Evolutionary conservation across 1,140 invertebrate genomes (phyloP).

Genomic region (Trypoxylus dichotomus): DNA sequence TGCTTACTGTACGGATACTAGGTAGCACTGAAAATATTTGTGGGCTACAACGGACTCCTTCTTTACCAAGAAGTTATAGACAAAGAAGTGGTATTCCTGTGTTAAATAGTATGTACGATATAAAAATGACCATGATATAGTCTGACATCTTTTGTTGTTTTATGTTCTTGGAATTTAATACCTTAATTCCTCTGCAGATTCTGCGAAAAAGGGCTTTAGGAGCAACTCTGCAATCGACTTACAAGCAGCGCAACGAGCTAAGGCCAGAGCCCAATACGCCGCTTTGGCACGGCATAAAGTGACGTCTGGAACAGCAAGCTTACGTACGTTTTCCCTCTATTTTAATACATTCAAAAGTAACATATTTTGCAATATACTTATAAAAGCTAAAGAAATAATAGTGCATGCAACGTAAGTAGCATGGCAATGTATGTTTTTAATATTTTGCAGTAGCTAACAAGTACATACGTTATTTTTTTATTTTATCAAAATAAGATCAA

Average conservation of each 20-base stretch:
- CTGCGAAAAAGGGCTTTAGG: conserved; percentile 58
- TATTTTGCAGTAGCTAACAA: neutral
- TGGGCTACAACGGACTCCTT: conserved; percentile 61
- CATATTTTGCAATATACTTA: neutral
- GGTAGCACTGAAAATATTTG: conserved; percentile 64
- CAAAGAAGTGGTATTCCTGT: conserved; percentile 64
- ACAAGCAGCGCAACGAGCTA: conserved; percentile 82
- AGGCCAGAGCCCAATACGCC: conserved; percentile 77
- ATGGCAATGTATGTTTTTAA: neutral
- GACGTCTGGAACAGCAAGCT: conserved; percentile 68
- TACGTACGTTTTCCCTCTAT: conserved; percentile 66
- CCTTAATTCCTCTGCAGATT: conserved; percentile 33
- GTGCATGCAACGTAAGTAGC: neutral
- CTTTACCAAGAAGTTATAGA: conserved; percentile 61
- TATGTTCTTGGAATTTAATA: neutral
- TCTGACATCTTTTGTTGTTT: neutral
- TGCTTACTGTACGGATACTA: conserved; percentile 41
- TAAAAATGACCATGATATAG: neutral
- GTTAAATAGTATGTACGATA: conserved; percentile 51
- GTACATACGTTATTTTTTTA: neutral
- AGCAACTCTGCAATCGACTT: conserved; percentile 94
- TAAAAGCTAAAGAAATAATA: neutral
- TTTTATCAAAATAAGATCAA: neutral
- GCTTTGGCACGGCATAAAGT: conserved; percentile 74
- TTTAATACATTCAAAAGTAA: neutral